Evolutionary conservation across 2,113 vertebrate genomes (phyloP).

Genomic region (Callaeas wilsoni): DNA sequence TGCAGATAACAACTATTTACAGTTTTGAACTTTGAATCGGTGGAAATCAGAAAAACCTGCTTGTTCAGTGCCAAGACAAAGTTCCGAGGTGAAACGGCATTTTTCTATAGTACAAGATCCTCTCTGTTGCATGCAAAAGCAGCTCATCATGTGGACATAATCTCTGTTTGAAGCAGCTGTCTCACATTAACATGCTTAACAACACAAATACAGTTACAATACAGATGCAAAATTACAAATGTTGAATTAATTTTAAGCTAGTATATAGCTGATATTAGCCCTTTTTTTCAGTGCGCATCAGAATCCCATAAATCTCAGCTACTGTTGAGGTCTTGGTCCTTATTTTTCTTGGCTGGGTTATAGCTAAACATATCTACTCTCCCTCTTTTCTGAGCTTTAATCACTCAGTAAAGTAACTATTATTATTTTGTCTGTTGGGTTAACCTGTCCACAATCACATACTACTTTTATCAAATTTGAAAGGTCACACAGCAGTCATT

Average conservation of each 20-base stretch:
- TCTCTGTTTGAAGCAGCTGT: conserved; percentile 1
- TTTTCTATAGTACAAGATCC: background rate
- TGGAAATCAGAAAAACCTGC: background rate
- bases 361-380: conserved; percentile 17
- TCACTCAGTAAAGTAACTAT: conserved; percentile 27
- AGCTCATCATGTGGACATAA: background rate
- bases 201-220: background rate
- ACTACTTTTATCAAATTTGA: background rate
- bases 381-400: background rate
- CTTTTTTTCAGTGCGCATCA: background rate
- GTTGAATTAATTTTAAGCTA: conserved; percentile 25
- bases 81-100: background rate
- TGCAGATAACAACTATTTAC: background rate
- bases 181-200: conserved; percentile 18
- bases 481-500: conserved; percentile 33
- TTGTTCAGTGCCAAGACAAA: background rate
- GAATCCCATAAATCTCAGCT: conserved; percentile 3
- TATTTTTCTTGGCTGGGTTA: background rate
- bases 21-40: background rate
- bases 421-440: conserved; percentile 19
- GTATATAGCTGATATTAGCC: background rate
- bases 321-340: background rate
- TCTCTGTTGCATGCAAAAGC: background rate
- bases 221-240: background rate
- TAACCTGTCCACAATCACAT: background rate